Evolutionary conservation across 2,797 vertebrate genomes (phyloP), one percentile per base, ranked within the genome.

Genomic region (Philypnodon macrostomus): DNA sequence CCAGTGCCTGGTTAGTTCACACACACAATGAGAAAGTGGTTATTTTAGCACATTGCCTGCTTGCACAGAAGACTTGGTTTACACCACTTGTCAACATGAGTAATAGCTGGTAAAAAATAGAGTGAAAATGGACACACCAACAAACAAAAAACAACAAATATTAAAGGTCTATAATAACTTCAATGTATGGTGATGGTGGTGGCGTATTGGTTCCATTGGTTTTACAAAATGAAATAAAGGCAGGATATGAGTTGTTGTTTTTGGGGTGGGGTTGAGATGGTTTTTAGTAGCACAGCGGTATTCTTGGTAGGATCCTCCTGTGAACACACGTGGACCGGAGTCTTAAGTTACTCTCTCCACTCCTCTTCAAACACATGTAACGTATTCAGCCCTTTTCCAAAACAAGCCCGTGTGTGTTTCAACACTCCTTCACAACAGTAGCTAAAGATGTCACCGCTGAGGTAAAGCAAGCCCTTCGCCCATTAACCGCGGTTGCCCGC

Each of bases 401-500:
- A 42, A 47, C 31, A 30, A 53, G 39, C 41, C 41, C 39, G 30
- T 0, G 30, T 44, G 53, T 29, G 29, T 62, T 58, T 73, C 46
- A 47, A 31, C 48, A 29, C 60, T 36, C 48, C 11, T 58, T 58
- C 80, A 67, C 45, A 71, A 64, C 73, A 44, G 67, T 46, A 66
- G 65, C 71, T 70, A 37, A 63, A 32, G 67, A 67, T 54, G 54
- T 61, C 63, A 53, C 58, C 4, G 49, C 57, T 56, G 49, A 72
- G 67, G 65, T 52, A 67, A 76, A 70, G 60, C 53, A 53, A 58
- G 53, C 49, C 41, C 44, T 48, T 59, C 21, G 54, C 68, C 75
- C 71, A 64, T 80, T 69, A 76, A 64, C 55, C 35, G 61, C 50
- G 26, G 73, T 69, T 18, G 63, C 67, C 41, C 40, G 17, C 61